These are phyloP conservation scores for Shinisaurus crocodilurus DNA, from an alignment of 2,113 vertebrate genomes.

Conservation along the genomic window DNA sequence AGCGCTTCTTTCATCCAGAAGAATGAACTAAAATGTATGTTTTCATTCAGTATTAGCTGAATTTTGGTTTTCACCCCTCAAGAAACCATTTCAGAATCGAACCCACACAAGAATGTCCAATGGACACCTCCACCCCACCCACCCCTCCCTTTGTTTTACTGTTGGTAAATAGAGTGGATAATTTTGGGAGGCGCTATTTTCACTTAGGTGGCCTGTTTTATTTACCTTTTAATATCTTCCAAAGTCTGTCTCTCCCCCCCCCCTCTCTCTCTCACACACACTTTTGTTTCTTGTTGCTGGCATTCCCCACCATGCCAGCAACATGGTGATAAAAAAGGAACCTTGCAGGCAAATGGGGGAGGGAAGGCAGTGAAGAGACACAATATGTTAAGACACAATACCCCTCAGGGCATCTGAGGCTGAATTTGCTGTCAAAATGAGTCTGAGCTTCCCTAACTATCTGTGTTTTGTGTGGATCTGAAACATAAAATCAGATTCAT, in stretches of 20 bases:
- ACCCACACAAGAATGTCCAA: too few relatives aligned
- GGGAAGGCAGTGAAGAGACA: constrained; percentile 40
- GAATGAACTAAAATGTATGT: too few relatives aligned
- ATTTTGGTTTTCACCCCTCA: too few relatives aligned
- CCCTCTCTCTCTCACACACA: not conserved
- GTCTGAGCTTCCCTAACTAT: constrained; percentile 70
- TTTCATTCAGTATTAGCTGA: too few relatives aligned
- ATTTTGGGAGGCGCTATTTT: not conserved
- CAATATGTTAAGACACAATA: constrained; percentile 68
- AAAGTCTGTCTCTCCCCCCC: not conserved
- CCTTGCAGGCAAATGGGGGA: constrained; percentile 50
- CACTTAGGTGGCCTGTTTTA: not conserved
- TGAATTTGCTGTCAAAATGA: constrained; percentile 63
- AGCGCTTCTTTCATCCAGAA: too few relatives aligned
- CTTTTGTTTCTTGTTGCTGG: constrained; percentile 48
- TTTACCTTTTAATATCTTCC: not conserved
- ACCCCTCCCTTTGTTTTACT: too few relatives aligned
- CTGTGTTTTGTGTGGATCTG: constrained; percentile 71
- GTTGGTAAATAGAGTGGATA: not conserved
- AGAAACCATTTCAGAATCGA: too few relatives aligned
- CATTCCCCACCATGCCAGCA: constrained; percentile 69
- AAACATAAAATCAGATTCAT: constrained; percentile 79
- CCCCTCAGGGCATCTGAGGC: constrained; percentile 66
- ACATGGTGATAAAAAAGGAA: constrained; percentile 67
- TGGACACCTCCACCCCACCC: too few relatives aligned